Base-by-base conservation (phyloP, 2,888 invertebrate genomes). In the Lordiphosa andalusiaca region DNA sequence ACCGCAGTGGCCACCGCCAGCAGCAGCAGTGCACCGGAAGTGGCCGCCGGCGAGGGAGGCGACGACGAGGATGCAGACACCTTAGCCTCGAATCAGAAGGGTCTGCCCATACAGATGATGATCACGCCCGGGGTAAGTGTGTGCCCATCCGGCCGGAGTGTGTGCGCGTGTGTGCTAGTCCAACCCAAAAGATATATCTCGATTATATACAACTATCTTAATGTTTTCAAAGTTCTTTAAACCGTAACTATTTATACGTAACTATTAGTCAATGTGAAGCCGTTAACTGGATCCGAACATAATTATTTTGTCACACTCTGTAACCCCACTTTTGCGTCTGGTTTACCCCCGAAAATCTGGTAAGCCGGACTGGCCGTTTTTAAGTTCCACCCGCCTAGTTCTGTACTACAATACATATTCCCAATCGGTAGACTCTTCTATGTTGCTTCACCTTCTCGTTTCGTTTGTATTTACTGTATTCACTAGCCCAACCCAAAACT, bases 71-170 rank as follows among this genome's bases (percentile, higher is more conserved):
- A 84, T 66, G 69, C 54, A 53, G 51, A 61, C 42, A 81, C 77
- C 10, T 51, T 73, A 10, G 68, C 73, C 7, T 70, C 71, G n/a
- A 73, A 80, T 46, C 75, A 60, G 44, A 80, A 76, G 52, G 65
- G 71, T 53, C 63, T 86, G 64, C 88, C 89, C 51, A 85, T 87
- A 35, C 89, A 89, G 76, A 90, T 90, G 90, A 90, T 90, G 90
- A 90, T 88, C 48, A 89, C 90, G 62, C 90, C 90, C 67, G 89
- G 89, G 89, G 90, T 90, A 88, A 87, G 89, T 88, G 65, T 41
- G 69, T 60, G 68, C 7, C 9, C n/a, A 44, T 30, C 37, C 12
- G 46, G 6, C 21, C 39, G 41, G 41, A 19, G 55, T 51, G 40
- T 25, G 30, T 47, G 49, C 47, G 49, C 19, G 33, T 19, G 19